These are phyloP conservation scores for Orchesella flavescens DNA, from an alignment of 2,888 invertebrate genomes.

Conservation along the genomic window DNA sequence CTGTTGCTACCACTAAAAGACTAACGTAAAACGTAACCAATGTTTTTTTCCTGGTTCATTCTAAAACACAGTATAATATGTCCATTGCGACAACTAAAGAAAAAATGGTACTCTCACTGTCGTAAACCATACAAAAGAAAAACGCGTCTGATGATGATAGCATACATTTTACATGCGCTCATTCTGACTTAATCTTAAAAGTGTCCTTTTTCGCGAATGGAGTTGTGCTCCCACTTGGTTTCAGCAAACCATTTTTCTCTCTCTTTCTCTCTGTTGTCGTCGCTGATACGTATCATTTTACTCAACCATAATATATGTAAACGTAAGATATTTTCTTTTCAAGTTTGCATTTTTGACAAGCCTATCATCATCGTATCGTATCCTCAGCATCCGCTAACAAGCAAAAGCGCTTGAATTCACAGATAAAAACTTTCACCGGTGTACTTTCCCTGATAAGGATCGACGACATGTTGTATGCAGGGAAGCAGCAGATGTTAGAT, in stretches of 20 bases:
- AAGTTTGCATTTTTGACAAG: slow-evolving; percentile 6
- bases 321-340: neutral
- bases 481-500: slow-evolving; percentile 41
- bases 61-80: neutral
- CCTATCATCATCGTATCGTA: neutral
- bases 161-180: slow-evolving; percentile 20
- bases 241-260: neutral
- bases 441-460: neutral
- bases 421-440: slow-evolving; percentile 50
- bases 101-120: neutral
- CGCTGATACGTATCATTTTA: neutral
- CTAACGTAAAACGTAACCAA: slow-evolving; percentile 27
- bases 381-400: neutral
- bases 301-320: slow-evolving; percentile 1
- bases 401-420: neutral
- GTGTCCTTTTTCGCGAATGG: neutral
- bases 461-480: slow-evolving; percentile 1
- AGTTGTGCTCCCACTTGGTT: neutral
- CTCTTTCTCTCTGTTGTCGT: neutral
- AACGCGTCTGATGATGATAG: neutral
- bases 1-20: neutral
- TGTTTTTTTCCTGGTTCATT: slow-evolving; percentile 24
- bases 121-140: neutral
- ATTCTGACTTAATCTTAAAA: neutral
- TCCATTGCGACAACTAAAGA: slow-evolving; percentile 1